Evolutionary conservation across 2,888 invertebrate species (phyloP), one percentile per base, ranked within the genome.

Genomic region (Phasia obesa): DNA sequence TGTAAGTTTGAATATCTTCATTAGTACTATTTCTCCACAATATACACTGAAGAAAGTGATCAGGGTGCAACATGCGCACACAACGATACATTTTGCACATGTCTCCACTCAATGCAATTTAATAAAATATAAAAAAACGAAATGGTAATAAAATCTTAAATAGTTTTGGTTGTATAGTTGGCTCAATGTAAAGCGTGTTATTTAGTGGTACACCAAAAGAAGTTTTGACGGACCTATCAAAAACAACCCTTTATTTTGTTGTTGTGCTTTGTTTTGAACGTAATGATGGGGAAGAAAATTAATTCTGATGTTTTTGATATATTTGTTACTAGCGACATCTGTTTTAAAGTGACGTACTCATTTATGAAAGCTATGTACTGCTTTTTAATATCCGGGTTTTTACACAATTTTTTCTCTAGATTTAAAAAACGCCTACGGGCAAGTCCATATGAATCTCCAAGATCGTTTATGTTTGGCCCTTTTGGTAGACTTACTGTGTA

Each of bases 71-170:
- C 2, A 84, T 42, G 5, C 70, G 31, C 27, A 85, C 77, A 19
- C 83, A 81, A 1, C 83, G 70, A 47, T 84, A 84, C 80, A 85
- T 85, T 53, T 84, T 80, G 25, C 70, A 69, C 21, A 82, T 81
- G 35, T 85, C 76, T 13, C 49, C 75, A 4, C 55, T 62, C n/a
- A 84, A 49, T 19, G 80, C 79, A 42, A 80, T 15, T 27, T 71
- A 82, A 44, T n/a, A n/a, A n/a, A n/a, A n/a, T n/a, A n/a, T 75
- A 11, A 70, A 79, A 31, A 69, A 74, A 4, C 82, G 47, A 85
- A 81, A 83, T 11, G 73, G 21, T 4, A 84, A 13, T 1, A 85
- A 47, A 0, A 25, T 85, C 15, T 76, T 38, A 31, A 83, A 78
- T 23, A 78, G 19, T 44, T 75, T 84, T 0, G 73, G 73, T 47